phyloP scores from a whole-genome alignment of 2,797 vertebrate genomes.

The Pogonophryne albipinna region DNA sequence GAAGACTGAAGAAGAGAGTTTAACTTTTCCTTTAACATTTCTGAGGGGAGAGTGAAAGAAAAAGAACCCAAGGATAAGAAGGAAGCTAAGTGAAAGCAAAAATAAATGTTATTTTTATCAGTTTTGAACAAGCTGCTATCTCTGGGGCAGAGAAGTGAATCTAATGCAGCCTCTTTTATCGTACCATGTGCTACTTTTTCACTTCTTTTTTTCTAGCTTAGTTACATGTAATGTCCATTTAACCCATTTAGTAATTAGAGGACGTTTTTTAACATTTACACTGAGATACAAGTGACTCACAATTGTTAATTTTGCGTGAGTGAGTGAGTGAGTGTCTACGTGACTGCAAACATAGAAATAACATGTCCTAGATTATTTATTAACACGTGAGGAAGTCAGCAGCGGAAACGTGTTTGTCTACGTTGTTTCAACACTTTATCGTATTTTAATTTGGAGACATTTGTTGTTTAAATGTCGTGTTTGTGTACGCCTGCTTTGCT shows the following conservation, averaged over 20 bases:
- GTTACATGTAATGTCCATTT: no score
- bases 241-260: background rate
- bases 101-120: background rate
- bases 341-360: background rate
- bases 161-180: no score
- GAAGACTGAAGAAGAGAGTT: no score
- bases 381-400: background rate
- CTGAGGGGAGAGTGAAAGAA: constrained; percentile 13
- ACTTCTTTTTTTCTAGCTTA: no score
- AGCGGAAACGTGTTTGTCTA: background rate
- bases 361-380: background rate
- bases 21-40: no score
- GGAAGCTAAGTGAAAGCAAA: background rate
- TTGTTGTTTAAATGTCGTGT: no score
- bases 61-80: background rate
- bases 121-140: no score
- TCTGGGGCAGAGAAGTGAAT: no score
- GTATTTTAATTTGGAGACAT: no score
- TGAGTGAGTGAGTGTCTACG: background rate
- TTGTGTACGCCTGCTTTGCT: no score
- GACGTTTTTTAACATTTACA: background rate
- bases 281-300: background rate
- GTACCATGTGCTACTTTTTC: no score
- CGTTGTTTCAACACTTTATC: no score
- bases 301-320: background rate